Evolutionary conservation across 2,888 invertebrate genomes (phyloP).

Genomic region (Bursaphelenchus okinawaensis): DNA sequence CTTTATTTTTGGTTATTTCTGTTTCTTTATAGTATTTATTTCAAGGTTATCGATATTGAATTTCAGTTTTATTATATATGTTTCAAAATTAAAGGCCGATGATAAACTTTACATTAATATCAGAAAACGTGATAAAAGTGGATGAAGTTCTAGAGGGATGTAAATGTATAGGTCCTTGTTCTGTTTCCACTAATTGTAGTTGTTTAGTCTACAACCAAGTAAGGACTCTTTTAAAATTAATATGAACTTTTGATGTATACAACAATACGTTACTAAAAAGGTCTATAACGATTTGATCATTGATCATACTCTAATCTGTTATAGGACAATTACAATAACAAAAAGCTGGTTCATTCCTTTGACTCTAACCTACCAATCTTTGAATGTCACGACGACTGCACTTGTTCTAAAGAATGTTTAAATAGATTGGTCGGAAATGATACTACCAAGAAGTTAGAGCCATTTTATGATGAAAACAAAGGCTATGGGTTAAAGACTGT

Average conservation of each 20-base stretch:
- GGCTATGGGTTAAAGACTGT: slow-evolving; percentile 32
- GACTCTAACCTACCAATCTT: slow-evolving; percentile 24
- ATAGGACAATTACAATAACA: slow-evolving; percentile 18
- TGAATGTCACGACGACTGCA: slow-evolving; percentile 39
- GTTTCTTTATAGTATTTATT: not conserved
- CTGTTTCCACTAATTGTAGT: slow-evolving; percentile 26
- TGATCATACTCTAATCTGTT: not conserved
- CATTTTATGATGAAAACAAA: slow-evolving; percentile 21
- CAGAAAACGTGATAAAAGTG: slow-evolving; percentile 28
- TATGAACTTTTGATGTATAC: not conserved
- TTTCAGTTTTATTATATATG: too few relatives aligned
- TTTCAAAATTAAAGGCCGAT: too few relatives aligned
- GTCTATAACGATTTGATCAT: too few relatives aligned
- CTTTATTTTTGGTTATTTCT: not conserved
- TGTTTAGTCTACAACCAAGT: slow-evolving; percentile 28
- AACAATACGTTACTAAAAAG: too few relatives aligned
- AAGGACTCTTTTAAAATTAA: slow-evolving; percentile 4
- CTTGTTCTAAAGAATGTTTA: slow-evolving; percentile 31
- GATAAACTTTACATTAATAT: slow-evolving; percentile 36
- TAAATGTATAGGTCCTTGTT: slow-evolving; percentile 35
- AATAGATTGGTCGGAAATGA: slow-evolving; percentile 44
- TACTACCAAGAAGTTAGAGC: slow-evolving; percentile 24
- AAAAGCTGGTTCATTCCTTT: slow-evolving; percentile 11
- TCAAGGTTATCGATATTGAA: too few relatives aligned
- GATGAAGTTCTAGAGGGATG: slow-evolving; percentile 38